A percentile compares a stretch with the other conserved stretches of the same genome.
Conservation (phyloP, 2,888 invertebrate genomes). For the Branchipolynoe longqiensis region DNA sequence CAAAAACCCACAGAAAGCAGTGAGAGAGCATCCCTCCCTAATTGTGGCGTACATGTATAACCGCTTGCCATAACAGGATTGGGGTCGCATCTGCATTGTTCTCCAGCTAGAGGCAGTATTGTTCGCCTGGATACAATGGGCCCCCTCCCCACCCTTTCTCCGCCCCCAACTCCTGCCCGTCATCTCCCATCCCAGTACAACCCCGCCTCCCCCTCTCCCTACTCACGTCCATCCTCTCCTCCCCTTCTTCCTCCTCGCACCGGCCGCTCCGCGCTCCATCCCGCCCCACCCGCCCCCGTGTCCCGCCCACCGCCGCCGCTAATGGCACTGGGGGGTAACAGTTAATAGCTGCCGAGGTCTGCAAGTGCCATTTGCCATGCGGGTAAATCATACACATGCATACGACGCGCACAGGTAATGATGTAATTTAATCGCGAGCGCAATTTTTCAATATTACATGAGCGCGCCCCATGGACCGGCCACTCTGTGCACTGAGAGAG, state of each 20-base stretch:
- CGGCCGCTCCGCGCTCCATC: too few relatives aligned
- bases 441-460: constrained; percentile 56
- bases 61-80: too few relatives aligned
- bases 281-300: too few relatives aligned
- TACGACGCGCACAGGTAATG: constrained; percentile 35
- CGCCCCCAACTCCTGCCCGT: neutral
- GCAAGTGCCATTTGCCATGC: too few relatives aligned
- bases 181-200: neutral
- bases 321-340: too few relatives aligned
- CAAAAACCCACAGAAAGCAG: too few relatives aligned
- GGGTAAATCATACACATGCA: neutral
- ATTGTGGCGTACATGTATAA: too few relatives aligned
- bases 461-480: too few relatives aligned
- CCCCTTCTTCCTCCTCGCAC: neutral
- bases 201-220: neutral
- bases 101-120: neutral
- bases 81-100: neutral
- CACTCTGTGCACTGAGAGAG: too few relatives aligned
- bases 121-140: neutral
- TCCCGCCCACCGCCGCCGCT: too few relatives aligned
- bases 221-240: neutral
- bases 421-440: constrained; percentile 49
- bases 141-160: neutral
- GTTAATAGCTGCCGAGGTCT: too few relatives aligned
- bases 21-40: too few relatives aligned